Conservation (phyloP, 2,888 invertebrate species). For the Callyntrura guangdongensis region DNA sequence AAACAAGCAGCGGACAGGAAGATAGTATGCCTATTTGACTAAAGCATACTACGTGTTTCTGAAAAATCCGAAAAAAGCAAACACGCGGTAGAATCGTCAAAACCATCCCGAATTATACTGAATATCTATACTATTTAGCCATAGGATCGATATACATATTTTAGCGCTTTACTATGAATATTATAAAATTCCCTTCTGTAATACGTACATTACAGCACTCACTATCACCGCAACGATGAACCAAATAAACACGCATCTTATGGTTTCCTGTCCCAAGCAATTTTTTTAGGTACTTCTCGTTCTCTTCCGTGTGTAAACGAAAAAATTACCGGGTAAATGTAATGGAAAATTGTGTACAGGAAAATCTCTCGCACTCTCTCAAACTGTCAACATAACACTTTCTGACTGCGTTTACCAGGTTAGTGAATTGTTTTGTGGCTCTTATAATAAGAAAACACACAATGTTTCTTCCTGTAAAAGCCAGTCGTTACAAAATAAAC, state of each 20-base stretch:
- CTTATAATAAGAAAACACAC: background rate
- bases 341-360: conserved; percentile 56
- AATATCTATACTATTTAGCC: too few species aligned
- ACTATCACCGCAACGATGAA: background rate
- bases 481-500: background rate
- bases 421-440: background rate
- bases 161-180: background rate
- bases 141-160: too few species aligned
- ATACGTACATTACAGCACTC: background rate
- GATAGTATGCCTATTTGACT: too few species aligned
- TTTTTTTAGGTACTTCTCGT: background rate
- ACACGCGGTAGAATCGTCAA: too few species aligned
- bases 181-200: background rate
- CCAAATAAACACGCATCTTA: background rate
- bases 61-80: too few species aligned
- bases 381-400: conserved; percentile 59
- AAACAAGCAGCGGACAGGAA: too few species aligned
- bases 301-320: background rate
- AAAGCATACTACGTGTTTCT: too few species aligned
- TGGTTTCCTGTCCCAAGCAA: background rate
- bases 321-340: conserved; percentile 64
- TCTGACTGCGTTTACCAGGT: conserved; percentile 10
- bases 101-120: too few species aligned
- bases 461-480: background rate
- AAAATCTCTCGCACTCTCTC: conserved; percentile 54